Evolutionary conservation across 2,797 vertebrate species (phyloP).

Genomic region (Benthosema pterotum): DNA sequence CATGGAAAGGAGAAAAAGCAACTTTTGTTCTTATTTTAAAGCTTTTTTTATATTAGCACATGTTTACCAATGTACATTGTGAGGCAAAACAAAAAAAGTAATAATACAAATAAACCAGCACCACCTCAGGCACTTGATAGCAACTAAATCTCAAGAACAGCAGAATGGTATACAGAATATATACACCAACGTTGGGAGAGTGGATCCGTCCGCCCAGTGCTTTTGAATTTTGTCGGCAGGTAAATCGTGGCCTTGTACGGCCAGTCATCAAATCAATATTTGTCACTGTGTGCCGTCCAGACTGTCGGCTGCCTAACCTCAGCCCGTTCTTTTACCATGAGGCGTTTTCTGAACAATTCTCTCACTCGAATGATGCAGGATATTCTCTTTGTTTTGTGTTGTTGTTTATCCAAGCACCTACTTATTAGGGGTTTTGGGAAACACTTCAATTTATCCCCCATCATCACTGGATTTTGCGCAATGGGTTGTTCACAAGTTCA

Average conservation of each 20-base stretch:
- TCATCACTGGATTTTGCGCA: constrained; percentile 78
- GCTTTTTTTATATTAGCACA: constrained; percentile 97
- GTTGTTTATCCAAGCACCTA: constrained; percentile 79
- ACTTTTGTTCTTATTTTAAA: constrained; percentile 93
- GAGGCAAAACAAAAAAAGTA: constrained; percentile 89
- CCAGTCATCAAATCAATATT: constrained; percentile 81
- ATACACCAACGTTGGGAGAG: constrained; percentile 80
- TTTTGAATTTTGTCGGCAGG: constrained; percentile 84
- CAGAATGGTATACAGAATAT: constrained; percentile 90
- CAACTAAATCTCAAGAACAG: constrained; percentile 99
- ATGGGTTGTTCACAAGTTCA: constrained; percentile 13
- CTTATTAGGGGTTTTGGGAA: constrained; percentile 83
- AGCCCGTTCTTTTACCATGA: constrained; percentile 82
- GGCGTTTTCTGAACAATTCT: constrained; percentile 77
- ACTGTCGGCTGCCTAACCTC: constrained; percentile 82
- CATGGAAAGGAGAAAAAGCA: constrained; percentile 88
- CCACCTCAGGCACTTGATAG: constrained; percentile 99
- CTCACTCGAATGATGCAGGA: constrained; percentile 65
- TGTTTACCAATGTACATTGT: constrained; percentile 96
- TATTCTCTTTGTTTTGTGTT: constrained; percentile 75
- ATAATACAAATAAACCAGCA: constrained; percentile 93
- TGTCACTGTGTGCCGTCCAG: constrained; percentile 82
- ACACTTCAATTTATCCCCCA: constrained; percentile 69
- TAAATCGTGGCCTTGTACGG: constrained; percentile 79
- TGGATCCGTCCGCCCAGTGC: constrained; percentile 81